These are phyloP conservation scores for Lasioglossum pauxillum DNA, from an alignment of 2,888 invertebrate genomes.

Conservation along the genomic window DNA sequence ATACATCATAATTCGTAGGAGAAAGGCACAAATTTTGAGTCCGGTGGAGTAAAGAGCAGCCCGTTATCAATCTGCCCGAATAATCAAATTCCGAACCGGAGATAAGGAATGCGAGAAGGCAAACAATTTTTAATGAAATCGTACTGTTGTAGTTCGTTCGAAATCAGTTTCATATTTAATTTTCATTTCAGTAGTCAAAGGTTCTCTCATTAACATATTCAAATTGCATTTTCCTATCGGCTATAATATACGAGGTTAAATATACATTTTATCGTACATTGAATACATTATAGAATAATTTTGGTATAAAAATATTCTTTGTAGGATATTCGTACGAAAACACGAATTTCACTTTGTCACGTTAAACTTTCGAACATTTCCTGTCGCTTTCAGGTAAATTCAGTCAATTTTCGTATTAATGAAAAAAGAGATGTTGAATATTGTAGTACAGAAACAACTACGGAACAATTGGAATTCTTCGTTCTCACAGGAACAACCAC, in stretches of 20 bases:
- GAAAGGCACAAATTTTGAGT: too few species aligned
- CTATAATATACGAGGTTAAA: too few species aligned
- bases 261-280: too few species aligned
- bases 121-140: conserved; percentile 10
- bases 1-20: too few species aligned
- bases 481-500: background rate
- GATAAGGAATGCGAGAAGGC: background rate
- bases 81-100: background rate
- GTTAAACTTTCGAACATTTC: background rate
- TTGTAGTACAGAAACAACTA: background rate
- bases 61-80: background rate
- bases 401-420: background rate
- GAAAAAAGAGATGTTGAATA: background rate
- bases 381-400: background rate
- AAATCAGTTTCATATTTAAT: background rate
- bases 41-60: too few species aligned
- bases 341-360: background rate
- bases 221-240: too few species aligned
- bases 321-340: background rate
- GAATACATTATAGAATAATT: background rate
- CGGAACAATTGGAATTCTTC: background rate
- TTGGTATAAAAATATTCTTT: background rate
- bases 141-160: background rate
- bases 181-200: background rate
- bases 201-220: background rate